Evolutionary conservation across 2,113 vertebrate species (phyloP), one percentile per base, ranked within the genome.

Genomic region (Ellobius talpinus): DNA sequence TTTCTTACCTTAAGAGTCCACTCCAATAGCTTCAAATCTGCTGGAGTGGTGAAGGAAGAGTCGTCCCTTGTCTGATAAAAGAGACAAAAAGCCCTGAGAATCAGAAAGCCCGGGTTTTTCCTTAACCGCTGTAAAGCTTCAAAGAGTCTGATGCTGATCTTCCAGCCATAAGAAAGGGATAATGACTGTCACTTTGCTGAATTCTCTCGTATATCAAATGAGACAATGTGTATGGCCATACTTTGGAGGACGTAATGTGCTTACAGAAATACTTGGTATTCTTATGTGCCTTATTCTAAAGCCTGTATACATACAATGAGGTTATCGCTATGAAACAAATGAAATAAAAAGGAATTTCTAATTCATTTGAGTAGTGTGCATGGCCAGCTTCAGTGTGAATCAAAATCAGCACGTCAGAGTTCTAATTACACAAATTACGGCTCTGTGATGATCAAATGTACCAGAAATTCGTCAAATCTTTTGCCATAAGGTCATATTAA

Each of bases 351-450:
- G 52, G 91, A 86, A 96, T 95, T 97, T 95, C 58, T 81, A 93
- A 88, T 90, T 94, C 63, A 85, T 89, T 85, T 93, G 52, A 72
- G 45, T 77, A 86, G 76, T 50, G 5, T 39, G 50, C 61, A 76
- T 5, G 86, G 65, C 19, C 42, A 92, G 36, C 76, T 90, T 93
- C 87, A 88, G 61, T 93, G 61, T 92, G 36, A 61, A 85, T 76
- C 63, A 77, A 97, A 96, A 96, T 96, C 91, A 97, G 90, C 45
- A 90, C 81, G 95, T 91, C 74, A 55, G 84, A 93, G 23, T 74
- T 94, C 65, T 94, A 95, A 97, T 95, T 96, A 90, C 88, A 93
- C 81, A 88, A 45, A 96, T 95, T 95, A 94, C 93, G 90, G 76
- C 74, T 93, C 76, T 61, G 87, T 42, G 68, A 78, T 95, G 79